A percentile compares a stretch with the other conserved stretches of the same genome.
Conservation (phyloP, 2,113 vertebrate genomes). For the Macquaria australasica region DNA sequence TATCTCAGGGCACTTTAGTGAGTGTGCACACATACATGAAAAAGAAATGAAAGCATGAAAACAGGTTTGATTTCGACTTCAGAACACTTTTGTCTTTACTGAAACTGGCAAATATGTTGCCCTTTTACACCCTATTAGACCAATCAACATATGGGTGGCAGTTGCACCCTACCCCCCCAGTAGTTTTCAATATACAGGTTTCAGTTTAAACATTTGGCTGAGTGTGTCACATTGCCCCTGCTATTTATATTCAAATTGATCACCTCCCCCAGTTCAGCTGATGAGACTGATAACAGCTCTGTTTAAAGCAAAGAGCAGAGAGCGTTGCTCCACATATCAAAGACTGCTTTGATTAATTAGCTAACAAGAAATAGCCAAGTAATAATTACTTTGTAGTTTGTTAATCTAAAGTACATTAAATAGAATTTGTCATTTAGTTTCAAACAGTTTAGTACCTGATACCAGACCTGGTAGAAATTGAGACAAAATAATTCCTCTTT, state of each 20-base stretch:
- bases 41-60: too few species aligned
- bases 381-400: slow-evolving; percentile 1
- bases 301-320: slow-evolving; percentile 50
- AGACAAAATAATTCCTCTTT: not conserved
- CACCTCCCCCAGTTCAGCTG: slow-evolving; percentile 45
- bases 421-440: not conserved
- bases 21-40: not conserved
- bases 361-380: not conserved
- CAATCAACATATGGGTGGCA: slow-evolving; percentile 55
- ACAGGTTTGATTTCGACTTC: not conserved
- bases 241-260: slow-evolving; percentile 74
- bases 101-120: slow-evolving; percentile 46
- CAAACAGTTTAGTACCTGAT: not conserved
- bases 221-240: slow-evolving; percentile 14
- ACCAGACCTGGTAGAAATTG: not conserved
- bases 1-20: too few species aligned
- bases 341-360: slow-evolving; percentile 32
- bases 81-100: slow-evolving; percentile 7
- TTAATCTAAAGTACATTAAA: not conserved
- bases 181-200: slow-evolving; percentile 64
- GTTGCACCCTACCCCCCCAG: slow-evolving; percentile 14
- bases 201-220: slow-evolving; percentile 63
- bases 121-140: not conserved
- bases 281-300: slow-evolving; percentile 44
- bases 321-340: slow-evolving; percentile 15